Evolutionary conservation across 2,113 vertebrate species (phyloP).

Genomic region (Triplophysa rosa): DNA sequence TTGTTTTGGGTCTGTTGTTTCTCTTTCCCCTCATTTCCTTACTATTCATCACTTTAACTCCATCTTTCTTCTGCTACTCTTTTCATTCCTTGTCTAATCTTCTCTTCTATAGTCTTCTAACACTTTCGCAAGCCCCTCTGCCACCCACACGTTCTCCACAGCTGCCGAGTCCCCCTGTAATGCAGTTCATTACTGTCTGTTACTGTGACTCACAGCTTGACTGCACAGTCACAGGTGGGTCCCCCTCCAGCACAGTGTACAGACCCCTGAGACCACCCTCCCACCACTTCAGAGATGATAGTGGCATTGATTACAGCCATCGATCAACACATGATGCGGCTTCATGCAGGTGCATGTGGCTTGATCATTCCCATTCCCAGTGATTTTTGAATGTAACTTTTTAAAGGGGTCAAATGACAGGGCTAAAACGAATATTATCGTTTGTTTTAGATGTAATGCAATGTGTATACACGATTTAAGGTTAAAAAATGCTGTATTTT

Average conservation of each 20-base stretch:
- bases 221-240: constrained; percentile 49
- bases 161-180: constrained; percentile 50
- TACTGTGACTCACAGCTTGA: constrained; percentile 54
- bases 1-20: constrained; percentile 1
- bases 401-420: no score
- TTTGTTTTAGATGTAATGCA: no score
- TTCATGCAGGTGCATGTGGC: background rate
- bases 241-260: constrained; percentile 29
- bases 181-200: constrained; percentile 61
- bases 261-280: constrained; percentile 3
- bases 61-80: background rate
- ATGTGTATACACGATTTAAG: no score
- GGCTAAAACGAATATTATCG: no score
- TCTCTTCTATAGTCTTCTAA: constrained; percentile 12
- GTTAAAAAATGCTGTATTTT: no score
- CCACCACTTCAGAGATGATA: background rate
- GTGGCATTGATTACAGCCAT: constrained; percentile 27
- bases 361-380: background rate
- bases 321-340: constrained; percentile 3
- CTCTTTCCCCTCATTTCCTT: constrained; percentile 23
- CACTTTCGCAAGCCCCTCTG: background rate
- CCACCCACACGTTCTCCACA: constrained; percentile 48
- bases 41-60: background rate
- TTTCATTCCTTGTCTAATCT: constrained; percentile 5
- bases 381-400: no score